Percentiles rank a stretch among this genome's conserved stretches.
Conservation (phyloP, 37 sponge, comb jelly and placozoan species). For the Diacarnus erythraeanus region DNA sequence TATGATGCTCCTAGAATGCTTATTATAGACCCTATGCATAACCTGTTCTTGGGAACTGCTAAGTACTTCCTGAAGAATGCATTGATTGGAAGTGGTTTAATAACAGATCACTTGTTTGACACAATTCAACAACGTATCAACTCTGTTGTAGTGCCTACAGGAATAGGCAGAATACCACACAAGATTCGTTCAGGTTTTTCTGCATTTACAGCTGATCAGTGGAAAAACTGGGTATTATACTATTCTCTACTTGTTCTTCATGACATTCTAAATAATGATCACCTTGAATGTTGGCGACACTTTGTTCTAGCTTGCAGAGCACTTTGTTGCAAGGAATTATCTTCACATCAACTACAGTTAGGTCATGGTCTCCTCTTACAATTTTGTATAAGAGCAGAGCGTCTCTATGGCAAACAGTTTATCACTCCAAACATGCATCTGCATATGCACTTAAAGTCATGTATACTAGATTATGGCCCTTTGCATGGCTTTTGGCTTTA, state of each 20-base stretch:
- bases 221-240: constrained; percentile 45
- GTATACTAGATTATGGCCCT: constrained; percentile 43
- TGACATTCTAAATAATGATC: constrained; percentile 22
- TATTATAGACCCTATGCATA: constrained; percentile 69
- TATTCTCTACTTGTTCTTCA: constrained; percentile 28
- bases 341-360: background rate
- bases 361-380: constrained; percentile 33
- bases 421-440: constrained; percentile 60
- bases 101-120: background rate
- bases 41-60: constrained; percentile 57
- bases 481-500: constrained; percentile 34
- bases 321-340: constrained; percentile 7
- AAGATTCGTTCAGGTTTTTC: constrained; percentile 32
- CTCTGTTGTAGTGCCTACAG: constrained; percentile 27
- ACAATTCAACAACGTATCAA: constrained; percentile 10
- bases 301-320: constrained; percentile 52
- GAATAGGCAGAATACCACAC: constrained; percentile 41
- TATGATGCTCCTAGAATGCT: constrained; percentile 42
- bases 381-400: constrained; percentile 35
- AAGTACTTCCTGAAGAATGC: constrained; percentile 30
- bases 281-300: constrained; percentile 49
- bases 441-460: constrained; percentile 35
- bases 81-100: background rate
- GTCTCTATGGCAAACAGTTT: constrained; percentile 12
- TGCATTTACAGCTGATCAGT: constrained; percentile 62